Conservation (phyloP, 2,113 vertebrate species). For the Mesoclemmys tuberculata region DNA sequence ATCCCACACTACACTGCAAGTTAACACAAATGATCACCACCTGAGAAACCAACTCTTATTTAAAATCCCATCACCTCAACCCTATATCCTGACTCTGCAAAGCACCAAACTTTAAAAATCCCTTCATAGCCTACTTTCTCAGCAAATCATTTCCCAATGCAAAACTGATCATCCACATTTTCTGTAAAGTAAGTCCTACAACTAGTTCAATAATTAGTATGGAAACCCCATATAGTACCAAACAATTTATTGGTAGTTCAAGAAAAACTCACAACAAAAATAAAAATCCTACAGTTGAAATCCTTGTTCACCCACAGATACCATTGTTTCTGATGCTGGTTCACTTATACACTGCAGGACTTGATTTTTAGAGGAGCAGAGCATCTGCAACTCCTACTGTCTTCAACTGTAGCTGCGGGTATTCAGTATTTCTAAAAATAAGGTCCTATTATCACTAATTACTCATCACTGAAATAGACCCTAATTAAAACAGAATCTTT, state of each 20-base stretch:
- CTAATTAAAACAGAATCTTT: neutral
- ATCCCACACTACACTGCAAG: neutral
- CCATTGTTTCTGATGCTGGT: neutral
- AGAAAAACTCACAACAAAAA: neutral
- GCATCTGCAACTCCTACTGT: neutral
- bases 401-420: neutral
- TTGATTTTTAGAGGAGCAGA: neutral
- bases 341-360: neutral
- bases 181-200: neutral
- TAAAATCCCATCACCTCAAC: neutral
- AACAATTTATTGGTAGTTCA: neutral
- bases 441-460: neutral
- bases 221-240: neutral
- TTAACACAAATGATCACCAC: neutral
- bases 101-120: neutral
- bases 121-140: neutral
- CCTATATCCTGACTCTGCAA: neutral
- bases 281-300: neutral
- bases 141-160: neutral
- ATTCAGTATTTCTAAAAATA: neutral
- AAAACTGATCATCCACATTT: neutral
- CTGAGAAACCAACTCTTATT: neutral
- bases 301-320: neutral
- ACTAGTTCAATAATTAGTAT: neutral
- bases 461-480: neutral